Evolutionary conservation across 2,797 vertebrate genomes (phyloP).

Genomic region (Sebastes wilsoni): DNA sequence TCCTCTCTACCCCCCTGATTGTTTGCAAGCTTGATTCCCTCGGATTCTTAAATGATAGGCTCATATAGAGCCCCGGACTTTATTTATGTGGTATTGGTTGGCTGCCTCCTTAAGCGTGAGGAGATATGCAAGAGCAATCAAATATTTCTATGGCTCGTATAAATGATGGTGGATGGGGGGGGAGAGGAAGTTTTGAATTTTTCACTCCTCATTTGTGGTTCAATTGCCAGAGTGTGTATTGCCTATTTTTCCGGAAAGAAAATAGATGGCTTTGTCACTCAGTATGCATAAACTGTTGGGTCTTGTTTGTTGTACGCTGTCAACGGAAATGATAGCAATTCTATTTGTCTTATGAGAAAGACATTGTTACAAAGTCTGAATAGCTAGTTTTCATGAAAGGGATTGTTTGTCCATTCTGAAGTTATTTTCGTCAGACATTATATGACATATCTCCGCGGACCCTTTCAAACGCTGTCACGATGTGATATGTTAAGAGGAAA

Average conservation of each 20-base stretch:
- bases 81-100: constrained; percentile 65
- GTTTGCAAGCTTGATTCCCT: constrained; percentile 69
- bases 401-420: constrained; percentile 73
- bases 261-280: constrained; percentile 83
- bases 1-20: constrained; percentile 59
- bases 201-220: constrained; percentile 82
- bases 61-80: constrained; percentile 69
- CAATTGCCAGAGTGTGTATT: constrained; percentile 79
- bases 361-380: constrained; percentile 73
- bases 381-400: constrained; percentile 66
- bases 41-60: constrained; percentile 76
- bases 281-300: constrained; percentile 79
- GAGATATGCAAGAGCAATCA: constrained; percentile 82
- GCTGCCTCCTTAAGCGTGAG: constrained; percentile 75
- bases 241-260: constrained; percentile 76
- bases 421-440: constrained; percentile 69
- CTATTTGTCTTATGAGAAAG: constrained; percentile 77
- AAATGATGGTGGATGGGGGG: constrained; percentile 69
- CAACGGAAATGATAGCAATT: constrained; percentile 80
- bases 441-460: constrained; percentile 56
- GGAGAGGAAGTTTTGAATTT: constrained; percentile 72
- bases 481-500: constrained; percentile 66
- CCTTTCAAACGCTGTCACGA: constrained; percentile 59
- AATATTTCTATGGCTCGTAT: constrained; percentile 78
- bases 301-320: constrained; percentile 75